Conservation (phyloP, 2,113 vertebrate species). For the Penelope pileata region DNA sequence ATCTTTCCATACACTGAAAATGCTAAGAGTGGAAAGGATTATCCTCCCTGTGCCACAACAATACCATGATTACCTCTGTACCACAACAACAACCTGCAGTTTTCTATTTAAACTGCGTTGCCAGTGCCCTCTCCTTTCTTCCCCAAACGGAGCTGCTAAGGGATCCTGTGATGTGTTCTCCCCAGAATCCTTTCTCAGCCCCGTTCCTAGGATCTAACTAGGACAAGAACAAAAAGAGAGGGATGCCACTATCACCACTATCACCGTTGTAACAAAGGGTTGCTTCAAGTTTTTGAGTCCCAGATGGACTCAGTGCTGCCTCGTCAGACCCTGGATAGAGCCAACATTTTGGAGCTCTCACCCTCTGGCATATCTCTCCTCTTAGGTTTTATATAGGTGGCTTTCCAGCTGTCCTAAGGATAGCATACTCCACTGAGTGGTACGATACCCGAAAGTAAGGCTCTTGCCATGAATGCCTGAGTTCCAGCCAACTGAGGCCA, state of each 20-base stretch:
- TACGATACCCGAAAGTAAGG: not conserved
- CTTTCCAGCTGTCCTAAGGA: not conserved
- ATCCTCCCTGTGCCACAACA: not conserved
- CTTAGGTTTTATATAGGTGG: not conserved
- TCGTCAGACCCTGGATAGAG: not conserved
- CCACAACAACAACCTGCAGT: rapidly evolving
- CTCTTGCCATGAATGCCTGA: not conserved
- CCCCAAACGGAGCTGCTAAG: not conserved
- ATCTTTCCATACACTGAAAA: not conserved
- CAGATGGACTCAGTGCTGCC: not conserved
- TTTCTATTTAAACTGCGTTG: not conserved
- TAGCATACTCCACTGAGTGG: not conserved
- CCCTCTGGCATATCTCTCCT: not conserved
- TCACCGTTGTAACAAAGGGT: not conserved
- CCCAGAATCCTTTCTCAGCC: not conserved
- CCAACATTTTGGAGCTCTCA: rapidly evolving
- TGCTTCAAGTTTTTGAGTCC: not conserved
- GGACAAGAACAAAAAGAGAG: not conserved
- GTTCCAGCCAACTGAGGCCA: not conserved
- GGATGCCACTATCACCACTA: not conserved
- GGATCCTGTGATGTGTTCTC: not conserved
- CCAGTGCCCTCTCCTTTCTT: not conserved
- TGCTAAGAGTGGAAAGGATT: not conserved
- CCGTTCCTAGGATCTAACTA: not conserved
- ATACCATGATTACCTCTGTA: not conserved